Conservation (phyloP, 2,888 invertebrate species). For the Heliconius hortense region DNA sequence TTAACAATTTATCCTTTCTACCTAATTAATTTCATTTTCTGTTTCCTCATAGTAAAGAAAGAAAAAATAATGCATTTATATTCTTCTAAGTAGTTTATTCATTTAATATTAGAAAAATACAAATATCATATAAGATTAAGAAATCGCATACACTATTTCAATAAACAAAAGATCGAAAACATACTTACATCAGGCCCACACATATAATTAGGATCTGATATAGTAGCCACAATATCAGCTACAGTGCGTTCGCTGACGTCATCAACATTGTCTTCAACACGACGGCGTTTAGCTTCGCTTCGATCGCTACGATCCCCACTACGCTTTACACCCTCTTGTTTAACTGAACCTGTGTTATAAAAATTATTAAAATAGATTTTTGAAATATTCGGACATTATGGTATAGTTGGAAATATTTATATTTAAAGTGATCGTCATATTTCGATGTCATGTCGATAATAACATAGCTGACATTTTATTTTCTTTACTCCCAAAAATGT, state of each 20-base stretch:
- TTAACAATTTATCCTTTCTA: no score
- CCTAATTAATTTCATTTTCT: no score
- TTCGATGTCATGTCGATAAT: no score
- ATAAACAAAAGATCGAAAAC: neutral
- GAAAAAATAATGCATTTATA: neutral
- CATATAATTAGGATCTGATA: slow-evolving; percentile 92
- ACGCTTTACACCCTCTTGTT: slow-evolving; percentile 65
- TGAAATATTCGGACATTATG: neutral
- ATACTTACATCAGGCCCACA: slow-evolving; percentile 88
- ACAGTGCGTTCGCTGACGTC: slow-evolving; percentile 91
- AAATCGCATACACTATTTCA: neutral
- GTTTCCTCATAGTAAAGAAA: neutral
- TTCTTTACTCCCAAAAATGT: no score
- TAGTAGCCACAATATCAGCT: slow-evolving; percentile 90
- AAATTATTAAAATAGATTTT: neutral
- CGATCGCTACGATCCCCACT: slow-evolving; percentile 51
- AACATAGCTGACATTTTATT: no score
- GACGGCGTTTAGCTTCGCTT: slow-evolving; percentile 62
- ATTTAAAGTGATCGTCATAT: no score
- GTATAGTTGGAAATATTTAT: no score
- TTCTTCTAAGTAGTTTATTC: neutral
- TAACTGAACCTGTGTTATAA: slow-evolving; percentile 56
- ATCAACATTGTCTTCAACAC: slow-evolving; percentile 71
- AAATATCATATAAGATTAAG: neutral
- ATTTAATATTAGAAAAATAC: neutral